These are phyloP conservation scores for Metridium senile DNA, from an alignment of 92 coral and sea anemone species.

Conservation along the genomic window DNA sequence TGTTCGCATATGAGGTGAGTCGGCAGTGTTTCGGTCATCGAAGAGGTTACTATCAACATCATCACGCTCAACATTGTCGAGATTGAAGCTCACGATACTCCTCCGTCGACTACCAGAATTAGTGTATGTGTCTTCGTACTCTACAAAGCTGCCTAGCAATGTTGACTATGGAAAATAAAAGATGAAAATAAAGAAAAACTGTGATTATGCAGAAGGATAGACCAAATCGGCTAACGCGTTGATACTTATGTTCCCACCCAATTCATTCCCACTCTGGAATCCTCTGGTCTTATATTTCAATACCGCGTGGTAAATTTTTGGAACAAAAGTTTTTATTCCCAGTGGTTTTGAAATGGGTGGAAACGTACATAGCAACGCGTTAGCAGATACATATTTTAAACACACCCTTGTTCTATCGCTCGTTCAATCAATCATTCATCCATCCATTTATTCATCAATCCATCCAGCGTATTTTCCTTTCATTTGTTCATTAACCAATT, in stretches of 20 bases:
- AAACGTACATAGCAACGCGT: too few species aligned
- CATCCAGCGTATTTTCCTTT: background rate
- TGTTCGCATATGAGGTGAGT: conserved; percentile 65
- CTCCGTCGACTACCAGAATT: conserved; percentile 22
- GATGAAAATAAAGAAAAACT: background rate
- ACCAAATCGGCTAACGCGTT: too few species aligned
- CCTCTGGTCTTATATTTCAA: too few species aligned
- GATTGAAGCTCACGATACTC: conserved; percentile 76
- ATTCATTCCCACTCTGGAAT: too few species aligned
- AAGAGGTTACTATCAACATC: conserved; percentile 24
- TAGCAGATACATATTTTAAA: background rate
- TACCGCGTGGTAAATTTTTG: background rate
- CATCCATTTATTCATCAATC: background rate
- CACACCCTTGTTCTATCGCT: background rate
- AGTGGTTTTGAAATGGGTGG: too few species aligned
- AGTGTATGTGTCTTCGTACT: conserved; percentile 18
- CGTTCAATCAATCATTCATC: background rate
- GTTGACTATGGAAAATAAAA: conserved; percentile 20
- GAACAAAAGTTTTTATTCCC: too few species aligned
- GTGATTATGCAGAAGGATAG: too few species aligned
- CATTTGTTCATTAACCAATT: background rate
- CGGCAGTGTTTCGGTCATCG: conserved; percentile 43
- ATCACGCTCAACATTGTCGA: conserved; percentile 31
- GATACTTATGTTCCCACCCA: too few species aligned
- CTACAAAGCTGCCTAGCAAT: conserved; percentile 30